Evolutionary conservation across 2,797 vertebrate species (phyloP).

Genomic region (Lacerta viridis): DNA sequence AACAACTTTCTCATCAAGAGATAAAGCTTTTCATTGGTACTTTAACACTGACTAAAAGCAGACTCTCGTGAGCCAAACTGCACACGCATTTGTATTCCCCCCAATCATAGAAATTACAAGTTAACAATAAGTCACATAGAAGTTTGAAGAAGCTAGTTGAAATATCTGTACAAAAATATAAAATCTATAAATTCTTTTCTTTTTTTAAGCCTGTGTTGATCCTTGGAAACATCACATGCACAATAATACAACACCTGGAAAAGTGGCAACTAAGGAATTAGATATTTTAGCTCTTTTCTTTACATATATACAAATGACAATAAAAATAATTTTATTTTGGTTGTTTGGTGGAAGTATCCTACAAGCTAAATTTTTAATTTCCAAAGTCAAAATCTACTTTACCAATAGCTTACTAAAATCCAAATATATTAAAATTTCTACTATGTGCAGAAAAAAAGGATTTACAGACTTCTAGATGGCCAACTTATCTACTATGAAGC

Average conservation of each 20-base stretch:
- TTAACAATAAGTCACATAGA: conserved; percentile 84
- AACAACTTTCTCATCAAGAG: conserved; percentile 80
- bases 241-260: conserved; percentile 90
- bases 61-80: conserved; percentile 82
- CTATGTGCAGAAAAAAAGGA: conserved; percentile 83
- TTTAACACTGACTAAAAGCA: conserved; percentile 83
- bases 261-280: conserved; percentile 93
- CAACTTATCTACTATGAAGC: conserved; percentile 89
- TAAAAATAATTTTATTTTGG: conserved; percentile 95
- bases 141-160: conserved; percentile 86
- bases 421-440: conserved; percentile 89
- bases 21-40: conserved; percentile 83
- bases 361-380: conserved; percentile 89
- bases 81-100: conserved; percentile 80
- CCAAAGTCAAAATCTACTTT: conserved; percentile 84
- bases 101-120: conserved; percentile 83
- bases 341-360: conserved; percentile 91
- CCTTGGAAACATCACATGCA: conserved; percentile 94
- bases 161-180: conserved; percentile 97
- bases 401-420: conserved; percentile 86
- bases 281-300: conserved; percentile 87
- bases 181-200: conserved; percentile 85
- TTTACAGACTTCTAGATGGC: conserved; percentile 82
- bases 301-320: conserved; percentile 90
- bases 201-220: conserved; percentile 84